A percentile compares a stretch with the other conserved stretches of the same genome.
Conservation (phyloP, 2,888 invertebrate species). For the Drepana falcataria region DNA sequence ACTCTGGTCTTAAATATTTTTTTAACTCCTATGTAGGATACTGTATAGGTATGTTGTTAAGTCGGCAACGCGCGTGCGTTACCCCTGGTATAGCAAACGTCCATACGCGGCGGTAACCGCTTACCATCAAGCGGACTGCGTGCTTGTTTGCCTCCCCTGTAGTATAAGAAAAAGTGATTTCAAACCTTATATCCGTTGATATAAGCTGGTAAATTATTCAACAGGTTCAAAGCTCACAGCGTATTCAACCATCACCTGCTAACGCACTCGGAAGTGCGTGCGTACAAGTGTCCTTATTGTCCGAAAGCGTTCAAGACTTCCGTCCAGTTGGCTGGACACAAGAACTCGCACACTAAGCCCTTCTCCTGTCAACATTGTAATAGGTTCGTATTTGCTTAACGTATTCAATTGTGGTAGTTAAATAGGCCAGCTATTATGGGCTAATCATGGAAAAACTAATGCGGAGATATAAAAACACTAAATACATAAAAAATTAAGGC, state of each 20-base stretch:
- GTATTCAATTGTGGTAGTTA: background rate
- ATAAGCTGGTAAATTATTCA: background rate
- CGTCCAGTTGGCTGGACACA: conserved; percentile 88
- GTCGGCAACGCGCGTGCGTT: too few species aligned
- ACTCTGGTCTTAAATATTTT: too few species aligned
- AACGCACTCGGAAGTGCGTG: conserved; percentile 86
- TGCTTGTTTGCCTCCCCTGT: too few species aligned
- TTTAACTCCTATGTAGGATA: too few species aligned
- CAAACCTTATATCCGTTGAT: background rate
- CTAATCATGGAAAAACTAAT: too few species aligned
- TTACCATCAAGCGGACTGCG: too few species aligned
- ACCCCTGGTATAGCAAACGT: too few species aligned
- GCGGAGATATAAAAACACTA: too few species aligned
- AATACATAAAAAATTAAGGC: too few species aligned
- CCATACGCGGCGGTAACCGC: too few species aligned
- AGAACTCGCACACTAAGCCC: conserved; percentile 89
- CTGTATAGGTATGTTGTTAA: too few species aligned
- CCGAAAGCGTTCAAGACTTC: conserved; percentile 89
- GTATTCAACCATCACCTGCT: conserved; percentile 87
- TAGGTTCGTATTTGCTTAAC: conserved; percentile 40
- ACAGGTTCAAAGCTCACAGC: conserved; percentile 87
- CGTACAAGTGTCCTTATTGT: conserved; percentile 86
- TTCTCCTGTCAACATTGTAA: conserved; percentile 87
- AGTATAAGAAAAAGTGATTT: background rate
- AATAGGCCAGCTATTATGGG: too few species aligned